Conservation (phyloP, 2,888 invertebrate species). For the Hirtodrosophila duncani region DNA sequence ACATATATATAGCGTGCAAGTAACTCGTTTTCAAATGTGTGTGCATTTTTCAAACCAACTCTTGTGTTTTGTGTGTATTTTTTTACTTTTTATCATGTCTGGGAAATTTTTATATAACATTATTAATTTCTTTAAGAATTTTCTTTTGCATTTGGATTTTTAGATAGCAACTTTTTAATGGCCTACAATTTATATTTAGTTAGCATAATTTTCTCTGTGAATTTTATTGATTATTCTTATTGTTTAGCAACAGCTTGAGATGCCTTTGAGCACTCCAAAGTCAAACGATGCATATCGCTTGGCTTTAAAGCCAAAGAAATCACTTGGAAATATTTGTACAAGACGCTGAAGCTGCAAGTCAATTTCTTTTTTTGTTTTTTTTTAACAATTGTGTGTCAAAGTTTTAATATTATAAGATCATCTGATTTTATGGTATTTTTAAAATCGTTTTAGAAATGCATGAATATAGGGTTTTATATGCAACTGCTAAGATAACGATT, state of each 20-base stretch:
- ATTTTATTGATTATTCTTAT: slow-evolving; percentile 23
- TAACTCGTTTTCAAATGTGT: slow-evolving; percentile 63
- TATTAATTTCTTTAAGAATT: slow-evolving; percentile 9
- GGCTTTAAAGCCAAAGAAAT: slow-evolving; percentile 21
- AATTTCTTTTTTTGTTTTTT: slow-evolving; percentile 16
- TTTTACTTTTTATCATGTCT: slow-evolving; percentile 12
- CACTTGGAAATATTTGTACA: not conserved
- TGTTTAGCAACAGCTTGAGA: slow-evolving; percentile 38
- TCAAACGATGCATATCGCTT: slow-evolving; percentile 27
- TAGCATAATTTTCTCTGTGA: slow-evolving; percentile 27
- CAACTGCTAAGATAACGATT: slow-evolving; percentile 48
- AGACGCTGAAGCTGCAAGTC: slow-evolving; percentile 34
- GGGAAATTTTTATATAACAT: slow-evolving; percentile 13
- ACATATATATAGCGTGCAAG: slow-evolving; percentile 55
- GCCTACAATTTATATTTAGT: slow-evolving; percentile 30
- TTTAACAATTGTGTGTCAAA: slow-evolving; percentile 69
- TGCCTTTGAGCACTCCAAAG: slow-evolving; percentile 48
- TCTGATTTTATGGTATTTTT: slow-evolving; percentile 64
- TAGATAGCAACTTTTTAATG: slow-evolving; percentile 31
- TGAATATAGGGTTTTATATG: slow-evolving; percentile 36
- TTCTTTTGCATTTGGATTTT: slow-evolving; percentile 10
- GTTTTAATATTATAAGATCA: slow-evolving; percentile 78
- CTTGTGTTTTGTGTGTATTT: slow-evolving; percentile 42
- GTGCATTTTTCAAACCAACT: slow-evolving; percentile 67
- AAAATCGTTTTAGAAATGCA: slow-evolving; percentile 71